phyloP scores from a whole-genome alignment of 2,888 invertebrate genomes.

The Acleris holmiana region DNA sequence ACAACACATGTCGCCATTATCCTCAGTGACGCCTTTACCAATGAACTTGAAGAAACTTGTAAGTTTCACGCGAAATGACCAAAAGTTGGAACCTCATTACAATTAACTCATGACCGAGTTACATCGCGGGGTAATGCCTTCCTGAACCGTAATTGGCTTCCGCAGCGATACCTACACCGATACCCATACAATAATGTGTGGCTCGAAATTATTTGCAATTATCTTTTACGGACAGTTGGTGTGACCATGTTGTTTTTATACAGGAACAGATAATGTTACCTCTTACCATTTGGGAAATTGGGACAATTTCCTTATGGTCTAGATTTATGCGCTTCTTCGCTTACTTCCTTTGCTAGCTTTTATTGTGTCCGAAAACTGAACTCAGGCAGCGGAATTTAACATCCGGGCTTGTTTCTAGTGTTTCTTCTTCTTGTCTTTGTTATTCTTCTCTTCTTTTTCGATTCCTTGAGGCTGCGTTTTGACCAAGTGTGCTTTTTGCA shows the following conservation, averaged over 20 bases:
- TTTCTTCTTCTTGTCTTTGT: no score
- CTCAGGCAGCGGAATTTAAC: no score
- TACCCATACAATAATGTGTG: conserved; percentile 47
- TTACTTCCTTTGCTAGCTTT: no score
- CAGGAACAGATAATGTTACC: background rate
- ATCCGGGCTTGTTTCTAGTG: no score
- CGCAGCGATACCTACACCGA: conserved; percentile 45
- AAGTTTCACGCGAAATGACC: background rate
- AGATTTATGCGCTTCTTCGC: no score
- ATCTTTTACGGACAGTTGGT: conserved; percentile 39
- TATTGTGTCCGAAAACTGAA: no score
- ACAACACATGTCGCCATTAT: background rate
- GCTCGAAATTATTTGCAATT: conserved; percentile 49
- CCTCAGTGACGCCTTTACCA: background rate
- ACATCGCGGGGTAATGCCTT: conserved; percentile 34
- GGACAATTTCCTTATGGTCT: no score
- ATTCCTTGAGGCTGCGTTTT: no score
- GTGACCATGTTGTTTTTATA: conserved; percentile 29
- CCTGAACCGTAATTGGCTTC: conserved; percentile 44
- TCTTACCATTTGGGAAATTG: no score
- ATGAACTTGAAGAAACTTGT: background rate
- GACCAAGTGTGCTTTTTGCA: no score
- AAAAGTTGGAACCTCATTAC: conserved; percentile 7
- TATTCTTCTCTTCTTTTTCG: no score
- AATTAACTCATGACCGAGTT: conserved; percentile 20